Percentiles rank a stretch among this genome's conserved stretches.
These are phyloP conservation scores for Luscinia megarhynchos DNA, from an alignment of 2,797 vertebrate species.

Conservation along the genomic window DNA sequence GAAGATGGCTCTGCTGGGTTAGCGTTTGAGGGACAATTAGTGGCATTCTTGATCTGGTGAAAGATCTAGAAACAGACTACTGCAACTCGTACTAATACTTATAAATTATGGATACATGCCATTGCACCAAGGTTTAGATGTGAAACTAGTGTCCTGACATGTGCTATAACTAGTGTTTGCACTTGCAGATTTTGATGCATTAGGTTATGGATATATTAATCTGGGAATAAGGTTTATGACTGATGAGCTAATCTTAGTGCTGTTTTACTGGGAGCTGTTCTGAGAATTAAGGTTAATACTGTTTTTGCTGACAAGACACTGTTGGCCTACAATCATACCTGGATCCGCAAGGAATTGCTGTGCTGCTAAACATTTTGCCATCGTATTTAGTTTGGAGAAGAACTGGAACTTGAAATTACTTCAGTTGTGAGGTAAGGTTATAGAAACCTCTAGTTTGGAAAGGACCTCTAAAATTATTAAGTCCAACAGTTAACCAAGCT, in stretches of 20 bases:
- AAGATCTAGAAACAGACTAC: background rate
- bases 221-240: background rate
- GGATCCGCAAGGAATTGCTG: background rate
- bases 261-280: background rate
- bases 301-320: background rate
- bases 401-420: background rate
- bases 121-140: background rate
- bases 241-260: background rate
- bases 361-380: background rate
- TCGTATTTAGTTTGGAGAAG: fast-evolving
- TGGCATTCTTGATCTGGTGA: background rate
- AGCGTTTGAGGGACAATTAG: background rate
- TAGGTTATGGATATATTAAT: background rate
- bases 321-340: background rate
- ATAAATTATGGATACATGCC: background rate
- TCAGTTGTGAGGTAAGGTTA: background rate
- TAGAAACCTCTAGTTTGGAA: background rate
- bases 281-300: background rate
- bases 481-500: no score
- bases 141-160: background rate
- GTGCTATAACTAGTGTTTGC: background rate
- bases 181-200: background rate
- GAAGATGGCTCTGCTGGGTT: background rate
- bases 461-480: no score
- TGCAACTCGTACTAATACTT: background rate